Evolutionary conservation across 2,797 vertebrate genomes (phyloP), one percentile per base, ranked within the genome.

Genomic region (Poecile montanus): DNA sequence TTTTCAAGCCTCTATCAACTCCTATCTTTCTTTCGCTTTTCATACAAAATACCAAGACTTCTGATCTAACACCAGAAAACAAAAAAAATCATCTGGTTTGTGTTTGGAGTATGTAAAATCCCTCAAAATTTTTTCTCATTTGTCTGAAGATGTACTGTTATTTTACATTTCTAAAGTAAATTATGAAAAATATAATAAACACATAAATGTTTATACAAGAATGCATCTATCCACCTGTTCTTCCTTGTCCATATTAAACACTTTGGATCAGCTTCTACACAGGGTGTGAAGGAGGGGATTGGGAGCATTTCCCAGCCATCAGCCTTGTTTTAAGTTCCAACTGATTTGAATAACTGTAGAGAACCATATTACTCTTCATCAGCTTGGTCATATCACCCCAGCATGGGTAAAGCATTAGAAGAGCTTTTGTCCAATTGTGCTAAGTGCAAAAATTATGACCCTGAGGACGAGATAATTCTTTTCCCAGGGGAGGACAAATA

Each of bases 1-100:
- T 95, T 95, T 94, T 81, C 85, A 86, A 96, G 70, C 44, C 36
- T 89, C 76, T 86, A 86, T 88, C 76, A 93, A 78, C 60, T 89
- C 87, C 65, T 62, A 88, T 66, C 66, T 94, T 92, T 82, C 51
- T 88, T 94, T 89, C 27, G 4, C 26, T 88, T 85, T 78, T 70
- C 44, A 44, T 68, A 56, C 40, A 83, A 95, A 95, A 93, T 56
- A 91, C 62, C 68, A 85, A 89, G 73, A 81, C 29, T 89, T 91
- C 72, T 83, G 65, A 80, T 94, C 57, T 80, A 89, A 91, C 54
- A 94, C 10, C 50, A 83, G 75, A 92, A 92, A 95, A 92, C 26
- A 15, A 67, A 65, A 85, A 87, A 13, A 47, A 77, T 83, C 12
- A 56, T 89, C 62, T 91, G 42, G 2, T 84, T 89, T 92, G 63